Percentiles rank a stretch among this genome's conserved stretches.
These are phyloP conservation scores for Umimayanthus chanpuru DNA, from an alignment of 92 coral and sea anemone genomes.

Conservation along the genomic window DNA sequence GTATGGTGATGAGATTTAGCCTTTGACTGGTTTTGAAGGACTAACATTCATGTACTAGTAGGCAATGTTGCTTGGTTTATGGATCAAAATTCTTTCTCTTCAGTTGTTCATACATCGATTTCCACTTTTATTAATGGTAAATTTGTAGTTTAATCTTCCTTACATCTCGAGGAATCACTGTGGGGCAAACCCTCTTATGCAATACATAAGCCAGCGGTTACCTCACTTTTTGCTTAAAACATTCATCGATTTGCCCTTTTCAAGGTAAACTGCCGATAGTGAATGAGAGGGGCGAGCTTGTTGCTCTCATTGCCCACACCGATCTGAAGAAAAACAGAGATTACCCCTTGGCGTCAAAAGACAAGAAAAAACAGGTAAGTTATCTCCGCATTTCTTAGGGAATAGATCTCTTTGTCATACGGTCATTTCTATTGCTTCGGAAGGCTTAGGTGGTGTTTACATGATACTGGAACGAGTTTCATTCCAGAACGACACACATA, in stretches of 20 bases:
- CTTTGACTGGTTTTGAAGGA: too few species aligned
- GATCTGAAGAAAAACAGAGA: slow-evolving; percentile 97
- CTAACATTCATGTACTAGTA: neutral
- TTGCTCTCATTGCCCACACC: slow-evolving; percentile 88
- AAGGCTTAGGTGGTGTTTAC: too few species aligned
- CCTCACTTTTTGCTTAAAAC: neutral
- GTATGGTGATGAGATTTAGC: too few species aligned
- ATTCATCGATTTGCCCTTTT: neutral
- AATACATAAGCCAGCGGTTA: neutral
- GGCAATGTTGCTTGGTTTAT: too few species aligned
- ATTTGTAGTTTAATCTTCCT: too few species aligned
- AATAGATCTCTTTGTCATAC: neutral
- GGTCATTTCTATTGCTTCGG: too few species aligned
- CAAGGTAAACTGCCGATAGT: slow-evolving; percentile 92
- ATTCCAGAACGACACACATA: too few species aligned
- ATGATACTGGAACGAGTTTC: too few species aligned
- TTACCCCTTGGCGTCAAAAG: slow-evolving; percentile 92
- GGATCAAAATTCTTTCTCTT: too few species aligned
- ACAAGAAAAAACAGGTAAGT: slow-evolving; percentile 72
- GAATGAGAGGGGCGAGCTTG: slow-evolving; percentile 83
- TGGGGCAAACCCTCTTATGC: neutral
- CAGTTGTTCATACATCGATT: too few species aligned
- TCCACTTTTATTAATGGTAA: too few species aligned
- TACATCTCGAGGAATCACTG: too few species aligned
- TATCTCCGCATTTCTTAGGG: neutral